Evolutionary conservation across 2,113 vertebrate genomes (phyloP).

Genomic region (Phyllostomus hastatus): DNA sequence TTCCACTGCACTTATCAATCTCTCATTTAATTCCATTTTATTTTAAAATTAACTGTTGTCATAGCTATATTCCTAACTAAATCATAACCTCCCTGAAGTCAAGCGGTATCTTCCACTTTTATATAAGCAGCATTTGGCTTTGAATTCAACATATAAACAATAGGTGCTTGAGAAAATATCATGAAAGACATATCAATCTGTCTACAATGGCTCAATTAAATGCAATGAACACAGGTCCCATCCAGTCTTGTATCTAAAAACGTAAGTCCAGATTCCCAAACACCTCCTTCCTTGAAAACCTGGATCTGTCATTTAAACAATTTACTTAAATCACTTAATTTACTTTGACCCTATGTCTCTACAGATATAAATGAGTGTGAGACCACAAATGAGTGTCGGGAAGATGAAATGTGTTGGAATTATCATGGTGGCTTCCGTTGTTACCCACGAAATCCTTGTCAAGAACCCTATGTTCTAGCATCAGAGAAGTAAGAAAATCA

Average conservation of each 20-base stretch:
- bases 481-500: slow-evolving; percentile 91
- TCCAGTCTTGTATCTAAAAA: slow-evolving; percentile 14
- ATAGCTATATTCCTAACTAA: not conserved
- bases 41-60: not conserved
- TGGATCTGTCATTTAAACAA: not conserved
- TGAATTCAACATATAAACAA: slow-evolving; percentile 36
- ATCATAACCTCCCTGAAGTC: not conserved
- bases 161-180: not conserved
- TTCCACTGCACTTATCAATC: not conserved
- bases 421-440: slow-evolving; percentile 96
- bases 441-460: slow-evolving; percentile 95
- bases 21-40: slow-evolving; percentile 16
- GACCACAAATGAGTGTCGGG: slow-evolving; percentile 89
- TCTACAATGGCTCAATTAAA: not conserved
- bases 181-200: not conserved
- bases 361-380: slow-evolving; percentile 98
- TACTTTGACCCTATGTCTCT: slow-evolving; percentile 32
- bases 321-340: slow-evolving; percentile 28
- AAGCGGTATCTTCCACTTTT: not conserved
- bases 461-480: slow-evolving; percentile 91
- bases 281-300: not conserved
- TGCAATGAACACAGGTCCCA: not conserved
- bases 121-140: slow-evolving; percentile 22
- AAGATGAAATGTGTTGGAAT: slow-evolving; percentile 98
- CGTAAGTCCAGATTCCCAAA: not conserved